Conservation (phyloP, 1,140 invertebrate genomes). For the Bombus huntii region DNA sequence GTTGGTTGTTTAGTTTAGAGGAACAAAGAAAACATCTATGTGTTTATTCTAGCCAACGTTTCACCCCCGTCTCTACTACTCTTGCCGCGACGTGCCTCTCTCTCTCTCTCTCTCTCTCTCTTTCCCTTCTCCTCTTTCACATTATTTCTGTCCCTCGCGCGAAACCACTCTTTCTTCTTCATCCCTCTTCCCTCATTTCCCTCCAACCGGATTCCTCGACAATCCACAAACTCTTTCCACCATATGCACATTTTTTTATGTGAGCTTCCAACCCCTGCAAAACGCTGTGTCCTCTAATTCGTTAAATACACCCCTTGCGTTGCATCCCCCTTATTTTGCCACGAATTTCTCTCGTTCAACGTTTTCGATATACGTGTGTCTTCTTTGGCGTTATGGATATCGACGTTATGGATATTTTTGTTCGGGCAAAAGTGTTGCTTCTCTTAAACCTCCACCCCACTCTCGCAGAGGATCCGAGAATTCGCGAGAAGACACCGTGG, state of each 20-base stretch:
- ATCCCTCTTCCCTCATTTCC: constrained; percentile 64
- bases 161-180: constrained; percentile 62
- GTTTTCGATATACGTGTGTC: not conserved
- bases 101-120: constrained; percentile 52
- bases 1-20: constrained; percentile 85
- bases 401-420: constrained; percentile 10
- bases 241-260: constrained; percentile 47
- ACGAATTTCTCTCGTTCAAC: not conserved
- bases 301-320: constrained; percentile 44
- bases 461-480: constrained; percentile 28
- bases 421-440: not conserved
- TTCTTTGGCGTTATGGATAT: not conserved
- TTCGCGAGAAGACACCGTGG: constrained; percentile 61
- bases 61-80: constrained; percentile 67
- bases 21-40: constrained; percentile 86
- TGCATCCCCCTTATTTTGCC: constrained; percentile 3
- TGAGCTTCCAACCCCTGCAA: constrained; percentile 23
- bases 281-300: constrained; percentile 37
- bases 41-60: constrained; percentile 85
- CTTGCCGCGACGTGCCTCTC: constrained; percentile 48
- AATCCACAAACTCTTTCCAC: constrained; percentile 50
- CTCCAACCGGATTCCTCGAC: constrained; percentile 49
- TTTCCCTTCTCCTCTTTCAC: constrained; percentile 57
- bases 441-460: not conserved
- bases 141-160: constrained; percentile 52